These are phyloP conservation scores for Doris montereyensis DNA, from an alignment of 2,888 invertebrate genomes.

Conservation along the genomic window DNA sequence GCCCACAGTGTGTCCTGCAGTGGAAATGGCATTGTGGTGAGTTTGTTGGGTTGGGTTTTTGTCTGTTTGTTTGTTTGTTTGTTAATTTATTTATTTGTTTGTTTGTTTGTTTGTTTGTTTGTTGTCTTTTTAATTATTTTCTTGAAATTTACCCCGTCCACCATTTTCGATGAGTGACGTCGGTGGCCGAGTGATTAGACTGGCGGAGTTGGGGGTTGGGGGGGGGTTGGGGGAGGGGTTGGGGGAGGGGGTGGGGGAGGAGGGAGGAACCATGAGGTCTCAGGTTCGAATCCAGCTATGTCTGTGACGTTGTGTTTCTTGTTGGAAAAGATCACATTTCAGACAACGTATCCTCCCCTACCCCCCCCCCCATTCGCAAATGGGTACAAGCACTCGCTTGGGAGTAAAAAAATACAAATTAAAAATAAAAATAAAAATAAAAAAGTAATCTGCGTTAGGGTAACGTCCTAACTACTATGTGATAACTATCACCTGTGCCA, in stretches of 20 bases:
- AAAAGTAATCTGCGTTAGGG: too few relatives aligned
- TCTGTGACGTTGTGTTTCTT: too few relatives aligned
- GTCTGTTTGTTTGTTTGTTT: background rate
- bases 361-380: too few relatives aligned
- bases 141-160: background rate
- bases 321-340: too few relatives aligned
- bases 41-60: background rate
- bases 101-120: background rate
- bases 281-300: too few relatives aligned
- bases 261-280: too few relatives aligned
- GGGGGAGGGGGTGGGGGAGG: conserved; percentile 40
- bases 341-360: too few relatives aligned
- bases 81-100: background rate
- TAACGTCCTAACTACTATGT: too few relatives aligned
- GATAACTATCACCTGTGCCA: too few relatives aligned
- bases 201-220: conserved; percentile 45
- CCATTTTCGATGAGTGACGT: background rate
- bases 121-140: background rate
- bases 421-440: too few relatives aligned
- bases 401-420: too few relatives aligned
- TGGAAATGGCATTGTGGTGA: conserved; percentile 47
- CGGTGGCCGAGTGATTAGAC: conserved; percentile 40
- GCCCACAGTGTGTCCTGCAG: conserved; percentile 38
- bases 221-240: conserved; percentile 44
- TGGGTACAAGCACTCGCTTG: too few relatives aligned